phyloP scores from a whole-genome alignment of 2,797 vertebrate genomes.

The Okamejei kenojei region DNA sequence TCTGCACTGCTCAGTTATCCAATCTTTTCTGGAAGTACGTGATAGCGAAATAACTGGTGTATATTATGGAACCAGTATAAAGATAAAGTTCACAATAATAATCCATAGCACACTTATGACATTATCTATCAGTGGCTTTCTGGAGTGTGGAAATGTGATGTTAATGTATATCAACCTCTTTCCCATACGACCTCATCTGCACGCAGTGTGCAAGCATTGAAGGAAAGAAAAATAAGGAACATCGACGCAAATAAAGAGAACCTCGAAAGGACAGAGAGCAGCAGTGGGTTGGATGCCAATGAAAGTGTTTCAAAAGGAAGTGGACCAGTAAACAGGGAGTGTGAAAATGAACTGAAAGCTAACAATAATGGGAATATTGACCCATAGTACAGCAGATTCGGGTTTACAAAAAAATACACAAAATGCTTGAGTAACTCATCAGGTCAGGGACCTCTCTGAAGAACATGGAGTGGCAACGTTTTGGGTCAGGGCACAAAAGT shows the following conservation, averaged over 20 bases:
- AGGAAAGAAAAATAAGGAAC: not conserved
- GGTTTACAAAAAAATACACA: too few species aligned
- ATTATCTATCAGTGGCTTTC: not conserved
- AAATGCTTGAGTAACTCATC: too few species aligned
- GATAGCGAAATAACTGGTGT: not conserved
- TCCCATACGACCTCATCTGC: not conserved
- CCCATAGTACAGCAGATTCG: too few species aligned
- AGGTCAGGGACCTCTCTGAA: too few species aligned
- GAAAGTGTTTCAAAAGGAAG: not conserved
- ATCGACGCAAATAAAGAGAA: not conserved
- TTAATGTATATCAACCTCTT: not conserved
- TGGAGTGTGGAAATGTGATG: not conserved
- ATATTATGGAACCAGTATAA: not conserved
- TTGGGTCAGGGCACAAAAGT: too few species aligned
- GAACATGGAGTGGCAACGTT: too few species aligned
- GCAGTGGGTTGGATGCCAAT: too few species aligned
- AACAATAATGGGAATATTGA: too few species aligned
- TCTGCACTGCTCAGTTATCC: not conserved
- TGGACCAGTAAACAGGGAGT: too few species aligned
- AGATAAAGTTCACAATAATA: not conserved
- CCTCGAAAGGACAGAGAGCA: not conserved
- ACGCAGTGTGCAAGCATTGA: not conserved
- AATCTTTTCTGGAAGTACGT: not conserved
- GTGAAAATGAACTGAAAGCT: too few species aligned
- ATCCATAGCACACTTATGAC: not conserved